Conservation (phyloP, 2,888 invertebrate genomes). For the Marasmarcha lunaedactyla region DNA sequence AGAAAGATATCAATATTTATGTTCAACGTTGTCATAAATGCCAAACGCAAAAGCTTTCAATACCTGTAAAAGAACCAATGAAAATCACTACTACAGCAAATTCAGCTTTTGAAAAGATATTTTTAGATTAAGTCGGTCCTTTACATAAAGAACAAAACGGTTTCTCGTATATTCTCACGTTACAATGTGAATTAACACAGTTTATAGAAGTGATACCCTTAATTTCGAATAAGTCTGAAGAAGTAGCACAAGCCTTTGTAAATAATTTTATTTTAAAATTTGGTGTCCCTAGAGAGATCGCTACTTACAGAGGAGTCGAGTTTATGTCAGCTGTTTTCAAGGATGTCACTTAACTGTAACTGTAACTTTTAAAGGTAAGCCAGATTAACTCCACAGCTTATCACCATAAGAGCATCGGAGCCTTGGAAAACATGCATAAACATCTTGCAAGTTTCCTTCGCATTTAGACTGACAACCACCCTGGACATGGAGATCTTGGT, state of each 20-base stretch:
- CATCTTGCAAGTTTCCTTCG: constrained; percentile 3
- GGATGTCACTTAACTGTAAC: constrained; percentile 15
- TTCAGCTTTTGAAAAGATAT: constrained; percentile 9
- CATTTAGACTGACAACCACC: constrained; percentile 6
- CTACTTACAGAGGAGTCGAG: constrained; percentile 11
- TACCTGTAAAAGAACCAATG: constrained; percentile 8
- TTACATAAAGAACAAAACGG: constrained; percentile 4
- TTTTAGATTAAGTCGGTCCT: constrained; percentile 10
- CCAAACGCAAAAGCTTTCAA: constrained; percentile 10
- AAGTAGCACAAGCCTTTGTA: constrained; percentile 9
- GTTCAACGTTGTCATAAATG: constrained; percentile 13
- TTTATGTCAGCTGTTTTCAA: constrained; percentile 10
- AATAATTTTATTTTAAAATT: constrained; percentile 12
- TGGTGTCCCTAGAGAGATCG: constrained; percentile 11
- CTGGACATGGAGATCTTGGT: constrained; percentile 5
- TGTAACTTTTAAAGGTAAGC: constrained; percentile 12
- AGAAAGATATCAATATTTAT: constrained; percentile 13
- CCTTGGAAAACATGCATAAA: constrained; percentile 9
- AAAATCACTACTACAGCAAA: constrained; percentile 8
- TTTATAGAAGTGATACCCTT: constrained; percentile 12
- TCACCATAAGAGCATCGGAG: constrained; percentile 8
- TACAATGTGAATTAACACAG: constrained; percentile 10
- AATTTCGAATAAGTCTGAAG: constrained; percentile 4
- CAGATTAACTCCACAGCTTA: constrained; percentile 13
- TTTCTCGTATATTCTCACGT: constrained; percentile 6